Evolutionary conservation across 2,797 vertebrate genomes (phyloP).

Genomic region (Cyprinodon diabolis): DNA sequence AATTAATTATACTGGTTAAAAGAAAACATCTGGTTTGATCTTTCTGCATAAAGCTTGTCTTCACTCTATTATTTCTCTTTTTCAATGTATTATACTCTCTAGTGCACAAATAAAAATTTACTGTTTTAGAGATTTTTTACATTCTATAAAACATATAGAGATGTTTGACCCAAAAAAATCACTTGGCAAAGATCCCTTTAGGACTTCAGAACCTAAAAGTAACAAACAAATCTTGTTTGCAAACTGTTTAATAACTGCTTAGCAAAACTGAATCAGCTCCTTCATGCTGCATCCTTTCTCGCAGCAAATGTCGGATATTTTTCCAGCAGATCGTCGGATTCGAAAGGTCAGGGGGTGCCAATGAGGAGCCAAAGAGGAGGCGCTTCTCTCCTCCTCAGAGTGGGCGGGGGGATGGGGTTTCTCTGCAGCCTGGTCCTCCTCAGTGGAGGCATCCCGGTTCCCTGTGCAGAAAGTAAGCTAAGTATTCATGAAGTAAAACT

Average conservation of each 20-base stretch:
- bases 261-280: constrained; percentile 83
- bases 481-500: constrained; percentile 2
- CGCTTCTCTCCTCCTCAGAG: constrained; percentile 8
- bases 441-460: constrained; percentile 17
- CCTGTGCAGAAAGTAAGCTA: constrained; percentile 30
- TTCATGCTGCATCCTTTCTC: constrained; percentile 80
- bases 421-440: constrained; percentile 23
- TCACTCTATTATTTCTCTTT: constrained; percentile 5
- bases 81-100: neutral
- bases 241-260: neutral
- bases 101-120: neutral
- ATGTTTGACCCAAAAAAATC: constrained; percentile 1
- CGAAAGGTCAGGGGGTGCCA: constrained; percentile 50
- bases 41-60: neutral
- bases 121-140: neutral
- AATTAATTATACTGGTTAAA: constrained; percentile 25
- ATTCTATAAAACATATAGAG: neutral
- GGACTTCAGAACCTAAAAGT: neutral
- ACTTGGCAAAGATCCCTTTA: neutral
- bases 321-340: constrained; percentile 57
- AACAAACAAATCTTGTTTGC: neutral
- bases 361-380: constrained; percentile 32
- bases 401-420: neutral
- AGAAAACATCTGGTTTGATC: constrained; percentile 1
- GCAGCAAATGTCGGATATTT: constrained; percentile 80